Percentiles rank a stretch among this genome's conserved stretches.
Evolutionary conservation across 2,113 vertebrate genomes (phyloP).

Genomic region (Hyperoodon ampullatus): DNA sequence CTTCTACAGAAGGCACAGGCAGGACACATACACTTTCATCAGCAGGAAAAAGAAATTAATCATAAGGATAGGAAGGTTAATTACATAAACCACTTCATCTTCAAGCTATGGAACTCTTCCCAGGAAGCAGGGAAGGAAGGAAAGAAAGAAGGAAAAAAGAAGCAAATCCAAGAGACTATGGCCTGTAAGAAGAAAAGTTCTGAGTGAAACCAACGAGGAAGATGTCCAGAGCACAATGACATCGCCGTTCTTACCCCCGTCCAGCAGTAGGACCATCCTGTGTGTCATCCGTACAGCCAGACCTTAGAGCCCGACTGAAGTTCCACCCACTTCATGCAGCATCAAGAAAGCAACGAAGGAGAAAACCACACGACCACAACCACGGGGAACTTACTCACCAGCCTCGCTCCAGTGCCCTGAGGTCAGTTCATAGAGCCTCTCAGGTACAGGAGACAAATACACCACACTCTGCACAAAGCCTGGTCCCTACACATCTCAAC

Average conservation of each 20-base stretch:
- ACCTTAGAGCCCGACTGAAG: not conserved
- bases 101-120: not conserved
- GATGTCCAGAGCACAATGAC: not conserved
- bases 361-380: slow-evolving; percentile 69
- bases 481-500: not conserved
- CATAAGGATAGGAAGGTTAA: not conserved
- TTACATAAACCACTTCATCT: not conserved
- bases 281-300: not conserved
- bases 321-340: not conserved
- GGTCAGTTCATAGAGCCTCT: not conserved
- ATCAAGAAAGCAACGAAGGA: slow-evolving; percentile 43
- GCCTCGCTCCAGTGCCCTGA: not conserved
- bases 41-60: not conserved
- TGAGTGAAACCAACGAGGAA: not conserved
- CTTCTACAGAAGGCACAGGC: not conserved
- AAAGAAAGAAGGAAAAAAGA: not conserved
- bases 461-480: not conserved
- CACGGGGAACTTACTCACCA: not conserved
- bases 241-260: not conserved
- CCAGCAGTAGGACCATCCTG: not conserved
- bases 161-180: not conserved
- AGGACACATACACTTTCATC: not conserved
- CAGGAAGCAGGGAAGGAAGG: not conserved
- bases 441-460: not conserved
- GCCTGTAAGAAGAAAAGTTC: not conserved